Base-by-base conservation (phyloP, 1,140 invertebrate genomes). In the Pogonomyrmex barbatus region DNA sequence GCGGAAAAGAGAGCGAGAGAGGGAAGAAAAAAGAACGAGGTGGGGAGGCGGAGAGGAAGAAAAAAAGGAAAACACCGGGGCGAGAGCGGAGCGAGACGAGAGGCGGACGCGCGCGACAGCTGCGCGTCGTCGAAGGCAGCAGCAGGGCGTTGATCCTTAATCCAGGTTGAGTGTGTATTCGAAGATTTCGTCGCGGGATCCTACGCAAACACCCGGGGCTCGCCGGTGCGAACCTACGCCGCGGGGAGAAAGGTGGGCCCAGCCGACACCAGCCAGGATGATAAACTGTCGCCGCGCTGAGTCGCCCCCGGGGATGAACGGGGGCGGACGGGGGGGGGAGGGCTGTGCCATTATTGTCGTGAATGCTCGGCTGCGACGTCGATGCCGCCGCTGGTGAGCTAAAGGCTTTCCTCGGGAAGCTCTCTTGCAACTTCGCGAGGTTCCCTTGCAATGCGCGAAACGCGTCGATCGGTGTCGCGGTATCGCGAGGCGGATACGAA, bases 101-200 rank as follows among this genome's bases (percentile, higher is more conserved):
- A 56, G n/a, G 50, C 52, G 45, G 12, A 36, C 54, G 86, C 71
- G 62, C 71, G 62, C 52, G 78, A 83, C 81, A 60, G 58, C 56
- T 71, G 65, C 50, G 60, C 86, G 47, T 24, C 50, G 45, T 73
- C 47, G 81, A 68, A 73, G 45, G 68, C 68, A 50, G 68, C 68
- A 50, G 30, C 79, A 75, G 77, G 79, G 68, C 68, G 79, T 73
- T 83, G 79, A 83, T 83, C 79, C 68, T 83, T 83, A 83, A 83
- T 83, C 79, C 79, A 73, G 42, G 79, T 83, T 83, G 79, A 75
- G 42, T 60, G 62, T 60, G 50, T 58, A 52, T 60, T 67, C 52
- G 30, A 56, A 60, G 70, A 86, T 70, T 79, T 62, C 42, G 54
- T 73, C 71, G 56, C 52, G 54, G 60, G 58, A 82, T 89, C 77